Evolutionary conservation across 1,140 invertebrate species (phyloP).

Genomic region (Drosophila cardini): DNA sequence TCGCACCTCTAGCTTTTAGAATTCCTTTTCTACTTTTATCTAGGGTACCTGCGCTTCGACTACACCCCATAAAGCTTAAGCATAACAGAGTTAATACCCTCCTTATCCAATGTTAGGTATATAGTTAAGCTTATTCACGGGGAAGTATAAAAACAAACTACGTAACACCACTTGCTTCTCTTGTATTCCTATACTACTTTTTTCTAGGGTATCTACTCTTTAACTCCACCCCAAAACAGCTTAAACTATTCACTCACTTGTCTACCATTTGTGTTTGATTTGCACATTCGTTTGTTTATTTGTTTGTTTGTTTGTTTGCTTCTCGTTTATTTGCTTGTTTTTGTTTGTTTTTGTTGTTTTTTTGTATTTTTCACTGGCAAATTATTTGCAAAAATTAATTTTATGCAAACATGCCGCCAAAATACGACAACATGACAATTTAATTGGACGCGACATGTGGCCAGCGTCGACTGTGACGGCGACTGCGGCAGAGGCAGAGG

Average conservation of each 20-base stretch:
- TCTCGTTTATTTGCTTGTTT: conserved; percentile 57
- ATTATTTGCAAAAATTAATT: conserved; percentile 82
- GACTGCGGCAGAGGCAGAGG: not conserved
- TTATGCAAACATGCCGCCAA: conserved; percentile 82
- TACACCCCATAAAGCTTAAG: not conserved
- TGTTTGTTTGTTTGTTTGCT: conserved; percentile 28
- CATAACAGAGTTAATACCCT: too few species aligned
- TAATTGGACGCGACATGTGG: conserved; percentile 82
- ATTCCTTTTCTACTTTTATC: too few species aligned
- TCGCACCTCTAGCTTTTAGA: not conserved
- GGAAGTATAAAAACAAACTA: too few species aligned
- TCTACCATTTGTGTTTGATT: conserved; percentile 22
- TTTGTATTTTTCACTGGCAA: conserved; percentile 62
- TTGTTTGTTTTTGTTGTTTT: too few species aligned
- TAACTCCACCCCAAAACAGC: not conserved
- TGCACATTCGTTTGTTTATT: conserved; percentile 15
- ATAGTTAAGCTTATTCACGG: too few species aligned
- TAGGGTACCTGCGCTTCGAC: not conserved
- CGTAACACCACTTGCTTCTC: too few species aligned
- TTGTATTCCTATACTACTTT: not conserved
- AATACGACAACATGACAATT: conserved; percentile 83
- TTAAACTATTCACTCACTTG: conserved; percentile 31
- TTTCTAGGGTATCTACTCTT: not conserved
- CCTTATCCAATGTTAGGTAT: too few species aligned
- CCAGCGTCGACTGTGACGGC: conserved; percentile 50